Evolutionary conservation across 92 coral and sea anemone species (phyloP), one percentile per base, ranked within the genome.

Genomic region (Galaxea fascicularis): DNA sequence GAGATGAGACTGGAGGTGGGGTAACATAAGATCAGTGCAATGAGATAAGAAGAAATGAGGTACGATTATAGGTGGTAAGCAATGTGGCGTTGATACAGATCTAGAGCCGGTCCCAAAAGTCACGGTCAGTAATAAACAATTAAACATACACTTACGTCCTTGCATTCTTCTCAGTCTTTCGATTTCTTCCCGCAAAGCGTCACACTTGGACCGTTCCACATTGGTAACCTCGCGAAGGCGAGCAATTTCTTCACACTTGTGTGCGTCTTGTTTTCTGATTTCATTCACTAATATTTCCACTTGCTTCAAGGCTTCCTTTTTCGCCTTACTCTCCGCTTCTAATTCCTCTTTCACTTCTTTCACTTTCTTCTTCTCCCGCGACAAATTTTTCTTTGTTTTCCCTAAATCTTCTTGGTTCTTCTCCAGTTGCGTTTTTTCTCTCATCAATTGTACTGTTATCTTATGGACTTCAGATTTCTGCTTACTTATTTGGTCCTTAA

Each of bases 281-380:
- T 94, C 94, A 76, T 65, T 84, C 59, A 16, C 47, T 35, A 63
- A 60, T 39, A 45, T 65, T 28, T 54, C 70, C 51, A 86, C 80
- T 85, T 65, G 79, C 49, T 87, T 91, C 70, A 77, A 74, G 4
- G 84, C 49, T 22, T 93, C 95, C 10, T 57, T 76, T 24, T 84
- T 92, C 17, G 78, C 65, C 77, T 94, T 92, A 8, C 66, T 28
- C 60, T 94, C 95, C 10, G 73, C 87, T 51, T 71, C 93, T 0
- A 92, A 66, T 21, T 87, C 89, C 51, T 87, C 90, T 25, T 81
- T 87, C 8, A 85, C 52, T 57, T 94, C 91, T 58, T 91, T 91
- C 8, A 92, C 67, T 30, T 94, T 92, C 74, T 89, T 92, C 75
- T 92, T 94, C 28, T 92, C 95, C 9, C 89, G 86, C 12, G 79